Evolutionary conservation across 2,797 vertebrate species (phyloP), one percentile per base, ranked within the genome.

Genomic region (Mormyrus hasselquistii): DNA sequence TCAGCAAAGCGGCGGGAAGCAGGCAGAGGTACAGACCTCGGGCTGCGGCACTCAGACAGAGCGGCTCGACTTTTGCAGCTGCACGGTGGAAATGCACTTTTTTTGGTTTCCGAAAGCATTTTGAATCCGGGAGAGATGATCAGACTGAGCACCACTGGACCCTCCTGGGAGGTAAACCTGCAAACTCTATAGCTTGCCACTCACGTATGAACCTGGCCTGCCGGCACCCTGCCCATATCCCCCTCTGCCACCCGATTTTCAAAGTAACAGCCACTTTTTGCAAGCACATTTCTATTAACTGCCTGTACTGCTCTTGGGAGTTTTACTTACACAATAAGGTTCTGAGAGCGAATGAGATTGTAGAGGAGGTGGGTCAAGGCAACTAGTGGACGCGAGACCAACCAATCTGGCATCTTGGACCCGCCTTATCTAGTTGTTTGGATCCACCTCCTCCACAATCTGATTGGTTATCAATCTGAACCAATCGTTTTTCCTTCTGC

Each of bases 1-100:
- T 94, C 93, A 93, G 91, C 93, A 93, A 93, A 94, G 92, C 92
- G 87, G 91, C 92, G 91, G 91, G 90, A 89, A 93, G 93, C 88
- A 93, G 93, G 94, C 92, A 90, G 92, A 85, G 89, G 91, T 91
- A 88, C 91, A 93, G 93, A 92, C 91, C 93, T 89, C 86, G 47
- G 8, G 53, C 62, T 87, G 16, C 4, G 19, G 47, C 55, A 2
- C 25, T 86, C 57, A 50, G 62, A 29, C 29, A 22, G 86, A 82
- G 79, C 44, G 8, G 49, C 69, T 44, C 38, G 10, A 34, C 65
- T 69, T 34, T n/a, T 22, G 76, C 41, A 7, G 65, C 10, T 34
- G 65, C 29, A 10, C 4, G 29, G 65, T 4, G 65, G 29, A 69
- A 69, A 34, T 34, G 29, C 29, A 69, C 65, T 69, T 69, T 69